phyloP scores from a whole-genome alignment of 1,140 invertebrate genomes.

The Diachasmimorpha longicaudata region DNA sequence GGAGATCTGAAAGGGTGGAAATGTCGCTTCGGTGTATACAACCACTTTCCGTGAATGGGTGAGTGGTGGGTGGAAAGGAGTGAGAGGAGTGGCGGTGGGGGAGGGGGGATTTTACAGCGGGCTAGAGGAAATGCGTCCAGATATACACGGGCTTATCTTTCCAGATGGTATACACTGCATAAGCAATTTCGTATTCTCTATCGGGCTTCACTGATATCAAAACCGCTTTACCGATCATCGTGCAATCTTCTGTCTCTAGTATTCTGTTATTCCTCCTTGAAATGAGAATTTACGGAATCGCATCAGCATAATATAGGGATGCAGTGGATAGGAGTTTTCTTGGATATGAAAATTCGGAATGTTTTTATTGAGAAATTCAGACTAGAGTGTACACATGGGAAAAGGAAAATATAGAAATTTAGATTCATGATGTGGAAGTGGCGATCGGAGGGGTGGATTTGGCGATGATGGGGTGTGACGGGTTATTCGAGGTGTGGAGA shows the following conservation, averaged over 20 bases:
- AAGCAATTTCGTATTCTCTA: conserved; percentile 2
- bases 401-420: neutral
- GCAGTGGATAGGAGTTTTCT: neutral
- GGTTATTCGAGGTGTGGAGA: no score
- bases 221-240: neutral
- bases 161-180: neutral
- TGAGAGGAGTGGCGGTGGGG: neutral
- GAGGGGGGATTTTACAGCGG: neutral
- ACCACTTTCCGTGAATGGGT: neutral
- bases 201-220: neutral
- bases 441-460: no score
- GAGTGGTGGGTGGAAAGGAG: neutral
- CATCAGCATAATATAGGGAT: neutral
- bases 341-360: neutral
- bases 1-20: neutral
- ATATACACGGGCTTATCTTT: neutral
- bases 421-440: no score
- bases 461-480: no score
- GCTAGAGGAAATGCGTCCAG: neutral
- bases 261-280: neutral
- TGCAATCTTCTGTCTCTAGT: neutral
- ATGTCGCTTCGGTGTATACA: neutral
- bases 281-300: neutral
- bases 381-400: neutral
- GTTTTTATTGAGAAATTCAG: neutral